phyloP scores from a whole-genome alignment of 1,140 invertebrate genomes.

The Nebria ingens region DNA sequence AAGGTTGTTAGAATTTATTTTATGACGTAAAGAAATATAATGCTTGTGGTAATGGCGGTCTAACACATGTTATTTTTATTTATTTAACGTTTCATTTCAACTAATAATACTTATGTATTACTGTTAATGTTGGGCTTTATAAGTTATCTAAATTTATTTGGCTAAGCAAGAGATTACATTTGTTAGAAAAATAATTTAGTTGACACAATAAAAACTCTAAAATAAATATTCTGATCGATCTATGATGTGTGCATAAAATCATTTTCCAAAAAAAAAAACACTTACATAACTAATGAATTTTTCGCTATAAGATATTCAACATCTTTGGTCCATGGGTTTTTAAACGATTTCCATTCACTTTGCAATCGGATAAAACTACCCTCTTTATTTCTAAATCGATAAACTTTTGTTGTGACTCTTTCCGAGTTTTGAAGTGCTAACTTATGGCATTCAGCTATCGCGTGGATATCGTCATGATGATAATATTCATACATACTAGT shows the following conservation, averaged over 20 bases:
- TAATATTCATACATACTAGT: conserved; percentile 92
- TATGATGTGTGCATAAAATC: background rate
- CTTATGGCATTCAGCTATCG: conserved; percentile 77
- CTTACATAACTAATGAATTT: conserved; percentile 63
- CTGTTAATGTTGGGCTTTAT: too few species aligned
- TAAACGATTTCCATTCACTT: conserved; percentile 78
- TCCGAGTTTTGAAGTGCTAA: conserved; percentile 57
- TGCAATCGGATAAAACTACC: conserved; percentile 61
- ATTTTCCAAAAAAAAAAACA: conserved; percentile 18
- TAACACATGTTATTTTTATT: too few species aligned
- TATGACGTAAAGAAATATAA: too few species aligned
- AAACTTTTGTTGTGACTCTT: conserved; percentile 56
- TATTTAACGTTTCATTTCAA: too few species aligned
- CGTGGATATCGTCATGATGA: conserved; percentile 70
- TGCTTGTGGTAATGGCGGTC: too few species aligned
- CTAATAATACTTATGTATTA: too few species aligned
- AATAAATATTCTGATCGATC: too few species aligned
- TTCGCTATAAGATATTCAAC: conserved; percentile 80
- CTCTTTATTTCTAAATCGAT: conserved; percentile 70
- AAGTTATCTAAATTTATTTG: too few species aligned
- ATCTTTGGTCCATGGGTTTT: conserved; percentile 88
- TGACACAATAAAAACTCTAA: too few species aligned
- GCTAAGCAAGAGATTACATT: too few species aligned
- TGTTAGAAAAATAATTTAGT: too few species aligned
- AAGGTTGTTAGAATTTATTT: too few species aligned